Evolutionary conservation across 2,888 invertebrate genomes (phyloP).

Genomic region (Rosalia funebris): DNA sequence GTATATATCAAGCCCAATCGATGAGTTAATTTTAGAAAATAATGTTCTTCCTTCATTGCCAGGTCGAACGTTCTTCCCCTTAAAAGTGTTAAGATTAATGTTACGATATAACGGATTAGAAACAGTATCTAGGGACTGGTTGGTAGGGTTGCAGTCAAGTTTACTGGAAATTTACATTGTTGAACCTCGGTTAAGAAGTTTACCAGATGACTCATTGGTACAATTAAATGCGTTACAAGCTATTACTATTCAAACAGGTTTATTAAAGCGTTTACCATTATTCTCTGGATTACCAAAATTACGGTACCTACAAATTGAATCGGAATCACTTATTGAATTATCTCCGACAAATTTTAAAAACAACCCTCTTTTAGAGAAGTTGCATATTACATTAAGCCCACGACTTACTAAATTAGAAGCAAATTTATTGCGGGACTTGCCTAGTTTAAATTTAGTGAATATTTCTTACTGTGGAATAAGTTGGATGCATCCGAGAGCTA

Average conservation of each 20-base stretch:
- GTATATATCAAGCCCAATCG: conserved; percentile 76
- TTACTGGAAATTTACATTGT: conserved; percentile 86
- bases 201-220: conserved; percentile 81
- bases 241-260: conserved; percentile 82
- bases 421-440: conserved; percentile 72
- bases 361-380: conserved; percentile 77
- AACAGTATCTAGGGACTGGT: conserved; percentile 82
- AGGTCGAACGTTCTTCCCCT: conserved; percentile 80
- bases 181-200: conserved; percentile 81
- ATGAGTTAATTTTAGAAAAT: conserved; percentile 88
- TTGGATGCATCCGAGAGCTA: conserved; percentile 81
- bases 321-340: conserved; percentile 73
- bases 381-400: conserved; percentile 78
- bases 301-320: conserved; percentile 78
- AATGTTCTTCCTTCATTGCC: conserved; percentile 88
- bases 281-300: conserved; percentile 78
- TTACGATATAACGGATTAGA: conserved; percentile 85
- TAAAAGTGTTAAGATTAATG: conserved; percentile 83
- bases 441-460: conserved; percentile 76
- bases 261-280: conserved; percentile 78
- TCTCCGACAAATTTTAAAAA: conserved; percentile 77
- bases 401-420: conserved; percentile 76
- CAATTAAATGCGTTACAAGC: conserved; percentile 82
- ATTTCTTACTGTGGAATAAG: conserved; percentile 80
- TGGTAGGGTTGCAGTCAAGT: conserved; percentile 79